Percentiles rank a stretch among this genome's conserved stretches.
Evolutionary conservation across 2,113 vertebrate genomes (phyloP).

Genomic region (Felis catus): DNA sequence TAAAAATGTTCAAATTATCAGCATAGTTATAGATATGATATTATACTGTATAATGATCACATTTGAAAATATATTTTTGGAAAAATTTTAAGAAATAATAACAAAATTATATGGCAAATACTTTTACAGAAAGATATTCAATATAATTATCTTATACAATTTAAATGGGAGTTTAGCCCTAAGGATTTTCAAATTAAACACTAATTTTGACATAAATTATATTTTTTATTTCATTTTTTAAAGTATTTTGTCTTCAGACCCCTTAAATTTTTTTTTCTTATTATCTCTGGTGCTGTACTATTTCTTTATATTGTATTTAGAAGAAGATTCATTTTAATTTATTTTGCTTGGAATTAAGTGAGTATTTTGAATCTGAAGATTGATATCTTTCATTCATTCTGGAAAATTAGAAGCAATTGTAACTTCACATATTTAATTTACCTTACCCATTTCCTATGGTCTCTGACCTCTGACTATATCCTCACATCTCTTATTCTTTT

Average conservation of each 20-base stretch:
- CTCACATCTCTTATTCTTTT: neutral
- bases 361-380: neutral
- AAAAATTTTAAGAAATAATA: neutral
- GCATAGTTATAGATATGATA: neutral
- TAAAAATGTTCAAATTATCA: neutral
- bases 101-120: neutral
- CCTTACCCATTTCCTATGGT: neutral
- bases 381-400: neutral
- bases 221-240: neutral
- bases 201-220: neutral
- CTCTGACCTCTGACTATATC: neutral
- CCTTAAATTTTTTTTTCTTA: neutral
- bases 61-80: neutral
- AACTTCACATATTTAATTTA: neutral
- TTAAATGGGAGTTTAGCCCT: neutral
- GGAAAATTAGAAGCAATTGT: neutral
- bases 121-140: neutral
- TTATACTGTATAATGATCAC: neutral
- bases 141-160: neutral
- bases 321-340: neutral
- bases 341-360: neutral
- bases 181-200: neutral
- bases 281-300: neutral
- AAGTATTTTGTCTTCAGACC: neutral
- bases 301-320: neutral